A percentile compares a stretch with the other conserved stretches of the same genome.
Conservation (phyloP, 2,888 invertebrate species). For the Cryptus armator region DNA sequence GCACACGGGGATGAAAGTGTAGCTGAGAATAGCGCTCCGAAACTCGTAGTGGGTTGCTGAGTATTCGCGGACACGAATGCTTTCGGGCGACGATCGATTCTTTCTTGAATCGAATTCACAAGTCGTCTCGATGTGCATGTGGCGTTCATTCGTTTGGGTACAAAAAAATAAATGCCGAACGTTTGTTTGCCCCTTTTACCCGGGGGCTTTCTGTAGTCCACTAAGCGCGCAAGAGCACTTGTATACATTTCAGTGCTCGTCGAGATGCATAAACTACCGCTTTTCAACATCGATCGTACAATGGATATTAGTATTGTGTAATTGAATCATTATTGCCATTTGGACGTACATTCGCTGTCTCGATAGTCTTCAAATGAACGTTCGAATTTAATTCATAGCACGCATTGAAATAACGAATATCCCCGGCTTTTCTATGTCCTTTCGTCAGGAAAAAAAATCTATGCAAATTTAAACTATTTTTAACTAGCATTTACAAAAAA, state of each 20-base stretch:
- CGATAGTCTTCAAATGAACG: neutral
- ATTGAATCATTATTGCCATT: neutral
- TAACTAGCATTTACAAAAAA: too few species aligned
- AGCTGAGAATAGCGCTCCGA: conserved; percentile 1
- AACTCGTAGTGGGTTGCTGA: conserved; percentile 15
- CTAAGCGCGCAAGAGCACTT: neutral
- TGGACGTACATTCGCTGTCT: neutral
- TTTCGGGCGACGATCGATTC: conserved; percentile 7
- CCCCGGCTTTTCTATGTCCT: too few species aligned
- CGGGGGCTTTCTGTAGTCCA: neutral
- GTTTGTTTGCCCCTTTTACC: conserved; percentile 41
- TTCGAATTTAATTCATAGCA: too few species aligned
- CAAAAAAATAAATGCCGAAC: neutral
- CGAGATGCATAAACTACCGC: conserved; percentile 3
- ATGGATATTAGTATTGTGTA: neutral
- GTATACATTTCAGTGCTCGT: neutral
- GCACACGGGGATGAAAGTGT: conserved; percentile 12
- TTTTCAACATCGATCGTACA: neutral
- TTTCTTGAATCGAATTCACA: conserved; percentile 12
- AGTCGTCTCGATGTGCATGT: neutral
- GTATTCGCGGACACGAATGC: conserved; percentile 40
- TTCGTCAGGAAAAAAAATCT: too few species aligned
- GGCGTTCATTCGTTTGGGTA: conserved; percentile 1
- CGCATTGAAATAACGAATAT: too few species aligned
- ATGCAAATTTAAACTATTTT: too few species aligned